These are phyloP conservation scores for Acyrthosiphon pisum DNA, from an alignment of 1,140 invertebrate species.

Conservation along the genomic window DNA sequence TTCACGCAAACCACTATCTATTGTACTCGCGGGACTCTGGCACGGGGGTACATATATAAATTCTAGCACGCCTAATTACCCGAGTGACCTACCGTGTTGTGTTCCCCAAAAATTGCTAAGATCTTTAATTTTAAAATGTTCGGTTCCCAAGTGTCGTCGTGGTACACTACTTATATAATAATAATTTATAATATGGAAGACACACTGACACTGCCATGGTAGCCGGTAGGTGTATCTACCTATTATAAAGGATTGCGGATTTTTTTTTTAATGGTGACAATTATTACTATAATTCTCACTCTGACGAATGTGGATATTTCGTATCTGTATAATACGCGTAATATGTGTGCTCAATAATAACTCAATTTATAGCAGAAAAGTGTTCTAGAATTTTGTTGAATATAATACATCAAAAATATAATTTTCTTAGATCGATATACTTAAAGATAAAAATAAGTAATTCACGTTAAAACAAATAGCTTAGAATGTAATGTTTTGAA, in stretches of 20 bases:
- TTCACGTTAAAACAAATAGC: neutral
- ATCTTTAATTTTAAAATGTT: neutral
- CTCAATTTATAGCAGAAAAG: neutral
- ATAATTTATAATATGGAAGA: constrained; percentile 6
- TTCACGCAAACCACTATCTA: constrained; percentile 55
- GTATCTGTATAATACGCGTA: neutral
- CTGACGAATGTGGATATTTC: neutral
- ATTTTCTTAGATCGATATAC: too few relatives aligned
- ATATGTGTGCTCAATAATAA: neutral
- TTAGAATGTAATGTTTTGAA: neutral
- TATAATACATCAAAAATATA: neutral
- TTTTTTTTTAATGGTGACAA: neutral
- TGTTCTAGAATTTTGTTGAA: neutral
- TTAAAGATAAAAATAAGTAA: too few relatives aligned
- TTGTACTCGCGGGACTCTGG: constrained; percentile 46
- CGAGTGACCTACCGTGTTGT: constrained; percentile 19
- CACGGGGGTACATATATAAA: neutral
- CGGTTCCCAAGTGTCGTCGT: neutral
- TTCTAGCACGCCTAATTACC: constrained; percentile 39
- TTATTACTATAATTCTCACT: neutral
- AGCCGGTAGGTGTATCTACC: too few relatives aligned
- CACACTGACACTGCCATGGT: neutral
- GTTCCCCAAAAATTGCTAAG: neutral
- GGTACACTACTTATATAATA: constrained; percentile 12
- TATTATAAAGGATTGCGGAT: neutral